Base-by-base conservation (phyloP, 1,140 invertebrate genomes). In the Choristoneura fumiferana region DNA sequence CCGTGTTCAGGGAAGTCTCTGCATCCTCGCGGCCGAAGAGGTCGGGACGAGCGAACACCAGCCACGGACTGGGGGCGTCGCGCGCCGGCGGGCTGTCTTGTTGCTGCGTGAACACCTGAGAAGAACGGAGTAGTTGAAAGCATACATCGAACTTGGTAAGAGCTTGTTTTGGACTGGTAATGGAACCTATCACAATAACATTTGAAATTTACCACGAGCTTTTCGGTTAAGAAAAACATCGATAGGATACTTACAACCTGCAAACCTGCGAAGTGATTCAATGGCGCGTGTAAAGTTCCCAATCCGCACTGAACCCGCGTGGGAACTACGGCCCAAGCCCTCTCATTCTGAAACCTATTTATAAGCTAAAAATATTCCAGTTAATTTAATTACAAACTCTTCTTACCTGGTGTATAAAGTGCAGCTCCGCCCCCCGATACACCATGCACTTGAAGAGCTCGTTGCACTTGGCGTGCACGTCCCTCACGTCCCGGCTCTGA, bases 381-480 rank as follows among this genome's bases (percentile, higher is more conserved):
- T 3, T 10, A n/a, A 45, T 10, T 36, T 55, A 54, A 37, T 38
- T 52, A 8, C 12, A 39, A 57, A 61, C 36, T 29, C 6, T 6
- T 29, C 22, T 58, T 78, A 95, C 94, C 91, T 96, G 95, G 75
- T 94, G 93, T 12, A 96, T 81, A 54, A 92, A 91, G 58, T 94
- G 92, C 10, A 96, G 75, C 0, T 95, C 93, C 3, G 93, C 91
- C 0, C 94, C 95, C 60, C 95, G 91, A 4, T 95, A 89, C 0
- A 95, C 76, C 0, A 96, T 87, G 61, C 93, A 95, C 57, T 92
- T 90, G 43, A 95, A 92, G 4, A 96, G 78, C 66, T 95, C 93
- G 63, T 93, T 91, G 75, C 95, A 95, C 76, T 96, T 96, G 1
- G 94, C 90, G 69, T 96, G 95, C 5, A 96, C 92, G 58, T 96